These are phyloP conservation scores for Acrocera orbiculus DNA, from an alignment of 2,888 invertebrate species.

Conservation along the genomic window DNA sequence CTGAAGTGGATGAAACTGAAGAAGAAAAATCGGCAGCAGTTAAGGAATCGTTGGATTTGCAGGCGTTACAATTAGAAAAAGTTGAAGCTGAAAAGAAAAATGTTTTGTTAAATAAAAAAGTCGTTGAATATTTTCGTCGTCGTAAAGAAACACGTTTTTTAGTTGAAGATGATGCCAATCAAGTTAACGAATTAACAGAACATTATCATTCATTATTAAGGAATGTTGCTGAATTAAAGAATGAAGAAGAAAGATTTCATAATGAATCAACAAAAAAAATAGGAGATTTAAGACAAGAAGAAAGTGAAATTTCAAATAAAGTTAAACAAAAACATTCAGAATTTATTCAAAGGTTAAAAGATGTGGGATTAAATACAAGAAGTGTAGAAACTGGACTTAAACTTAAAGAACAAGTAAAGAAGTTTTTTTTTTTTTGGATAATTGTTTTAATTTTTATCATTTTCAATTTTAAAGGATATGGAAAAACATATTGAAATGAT, in stretches of 20 bases:
- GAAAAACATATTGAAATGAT: no score
- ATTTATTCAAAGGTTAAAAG: slow-evolving; percentile 11
- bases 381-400: no score
- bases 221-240: slow-evolving; percentile 14
- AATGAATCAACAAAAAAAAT: slow-evolving; percentile 3
- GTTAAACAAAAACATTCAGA: slow-evolving; percentile 5
- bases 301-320: slow-evolving; percentile 4
- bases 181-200: slow-evolving; percentile 3
- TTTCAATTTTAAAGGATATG: no score
- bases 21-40: neutral
- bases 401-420: no score
- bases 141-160: slow-evolving; percentile 16
- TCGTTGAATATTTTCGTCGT: slow-evolving; percentile 19
- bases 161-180: slow-evolving; percentile 12
- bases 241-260: slow-evolving; percentile 4
- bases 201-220: slow-evolving; percentile 12
- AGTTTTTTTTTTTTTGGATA: no score
- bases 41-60: neutral
- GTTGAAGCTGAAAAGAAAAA: neutral
- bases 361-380: neutral
- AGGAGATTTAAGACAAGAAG: slow-evolving; percentile 4
- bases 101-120: slow-evolving; percentile 16
- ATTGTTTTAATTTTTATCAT: no score
- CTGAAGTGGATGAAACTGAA: neutral
- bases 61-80: slow-evolving; percentile 1